Evolutionary conservation across 2,888 invertebrate genomes (phyloP).

Genomic region (Syritta pipiens): DNA sequence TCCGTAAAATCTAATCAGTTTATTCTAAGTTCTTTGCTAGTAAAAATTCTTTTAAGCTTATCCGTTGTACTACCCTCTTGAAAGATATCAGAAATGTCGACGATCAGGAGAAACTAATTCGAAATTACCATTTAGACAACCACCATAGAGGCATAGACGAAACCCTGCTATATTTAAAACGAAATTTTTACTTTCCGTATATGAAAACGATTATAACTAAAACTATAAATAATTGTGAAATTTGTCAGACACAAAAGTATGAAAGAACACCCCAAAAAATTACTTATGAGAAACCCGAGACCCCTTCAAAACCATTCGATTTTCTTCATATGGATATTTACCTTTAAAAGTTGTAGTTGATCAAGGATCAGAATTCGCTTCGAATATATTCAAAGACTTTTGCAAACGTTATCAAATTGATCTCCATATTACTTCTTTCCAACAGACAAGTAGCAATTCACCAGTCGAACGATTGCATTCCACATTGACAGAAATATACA

Average conservation of each 20-base stretch:
- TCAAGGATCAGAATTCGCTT: constrained; percentile 30
- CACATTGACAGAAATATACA: constrained; percentile 42
- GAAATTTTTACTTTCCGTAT: constrained; percentile 18
- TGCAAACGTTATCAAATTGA: constrained; percentile 8
- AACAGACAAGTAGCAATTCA: constrained; percentile 36
- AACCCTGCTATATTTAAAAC: constrained; percentile 10
- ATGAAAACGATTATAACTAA: constrained; percentile 18
- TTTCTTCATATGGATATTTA: constrained; percentile 21
- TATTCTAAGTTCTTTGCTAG: constrained; percentile 21
- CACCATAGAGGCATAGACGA: constrained; percentile 35
- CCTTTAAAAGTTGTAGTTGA: constrained; percentile 29
- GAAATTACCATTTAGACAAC: constrained; percentile 6
- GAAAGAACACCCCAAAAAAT: constrained; percentile 12
- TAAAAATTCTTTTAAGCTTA: constrained; percentile 28
- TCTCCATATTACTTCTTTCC: constrained; percentile 27
- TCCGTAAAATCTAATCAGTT: constrained; percentile 22
- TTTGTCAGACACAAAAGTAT: constrained; percentile 8
- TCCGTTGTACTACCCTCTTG: constrained; percentile 32
- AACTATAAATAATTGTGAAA: constrained; percentile 25
- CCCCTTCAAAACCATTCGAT: constrained; percentile 9
- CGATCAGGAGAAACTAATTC: constrained; percentile 33
- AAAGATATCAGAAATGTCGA: constrained; percentile 23
- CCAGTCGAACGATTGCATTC: constrained; percentile 41
- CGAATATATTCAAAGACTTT: constrained; percentile 48
- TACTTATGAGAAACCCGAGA: constrained; percentile 5